phyloP scores from a whole-genome alignment of 2,888 invertebrate species.

The Temnothorax ravouxi region DNA sequence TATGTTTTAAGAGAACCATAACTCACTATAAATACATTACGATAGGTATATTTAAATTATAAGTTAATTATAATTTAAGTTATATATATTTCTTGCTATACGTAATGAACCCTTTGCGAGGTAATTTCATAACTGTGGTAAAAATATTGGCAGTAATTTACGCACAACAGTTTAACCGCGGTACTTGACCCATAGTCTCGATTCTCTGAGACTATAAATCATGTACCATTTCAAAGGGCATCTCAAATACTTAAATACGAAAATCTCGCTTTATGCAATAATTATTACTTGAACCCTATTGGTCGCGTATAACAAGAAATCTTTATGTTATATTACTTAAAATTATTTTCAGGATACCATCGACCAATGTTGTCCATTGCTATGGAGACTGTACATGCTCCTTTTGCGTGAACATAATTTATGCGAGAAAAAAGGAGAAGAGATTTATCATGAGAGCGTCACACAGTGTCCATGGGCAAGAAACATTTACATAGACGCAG shows the following conservation, averaged over 20 bases:
- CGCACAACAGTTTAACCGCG: not conserved
- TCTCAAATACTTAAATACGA: not conserved
- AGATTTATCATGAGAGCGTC: no score
- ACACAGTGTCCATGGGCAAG: no score
- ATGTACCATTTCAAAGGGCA: not conserved
- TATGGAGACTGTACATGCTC: no score
- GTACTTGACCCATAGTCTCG: not conserved
- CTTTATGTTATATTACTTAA: not conserved
- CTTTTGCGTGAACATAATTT: no score
- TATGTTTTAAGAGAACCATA: no score
- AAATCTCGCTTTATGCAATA: constrained; percentile 12
- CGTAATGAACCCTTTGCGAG: constrained; percentile 3
- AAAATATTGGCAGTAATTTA: constrained; percentile 31
- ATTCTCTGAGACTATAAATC: not conserved
- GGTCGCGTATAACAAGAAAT: constrained; percentile 22
- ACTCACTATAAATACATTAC: constrained; percentile 23
- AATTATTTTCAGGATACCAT: no score
- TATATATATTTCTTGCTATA: constrained; percentile 24
- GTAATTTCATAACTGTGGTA: constrained; percentile 24
- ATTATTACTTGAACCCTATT: not conserved
- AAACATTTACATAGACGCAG: no score
- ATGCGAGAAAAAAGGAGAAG: no score
- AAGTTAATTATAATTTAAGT: no score
- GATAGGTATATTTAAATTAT: constrained; percentile 2
- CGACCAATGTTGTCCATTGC: no score